Evolutionary conservation across 2,797 vertebrate genomes (phyloP).

Genomic region (Meda fulgida): DNA sequence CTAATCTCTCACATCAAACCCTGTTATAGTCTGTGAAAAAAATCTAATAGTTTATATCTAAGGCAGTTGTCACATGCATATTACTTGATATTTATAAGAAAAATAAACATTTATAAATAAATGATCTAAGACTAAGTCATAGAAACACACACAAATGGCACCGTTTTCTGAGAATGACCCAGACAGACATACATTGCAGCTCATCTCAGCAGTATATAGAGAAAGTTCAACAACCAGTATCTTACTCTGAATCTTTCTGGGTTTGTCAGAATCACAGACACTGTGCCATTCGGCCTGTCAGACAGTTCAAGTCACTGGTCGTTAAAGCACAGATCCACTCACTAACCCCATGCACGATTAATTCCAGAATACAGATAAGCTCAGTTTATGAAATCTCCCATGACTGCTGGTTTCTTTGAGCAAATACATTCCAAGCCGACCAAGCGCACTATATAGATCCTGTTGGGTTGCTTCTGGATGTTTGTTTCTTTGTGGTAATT

Average conservation of each 20-base stretch:
- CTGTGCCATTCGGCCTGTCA: too few relatives aligned
- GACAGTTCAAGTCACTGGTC: neutral
- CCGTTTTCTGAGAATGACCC: too few relatives aligned
- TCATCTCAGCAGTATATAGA: neutral
- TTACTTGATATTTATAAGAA: too few relatives aligned
- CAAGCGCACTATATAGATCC: neutral
- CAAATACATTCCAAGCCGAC: neutral
- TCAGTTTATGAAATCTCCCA: neutral
- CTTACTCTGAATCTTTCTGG: neutral
- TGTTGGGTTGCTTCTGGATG: neutral
- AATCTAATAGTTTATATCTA: too few relatives aligned
- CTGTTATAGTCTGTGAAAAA: too few relatives aligned
- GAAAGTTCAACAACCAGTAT: neutral
- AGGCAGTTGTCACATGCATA: too few relatives aligned
- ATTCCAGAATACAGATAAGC: neutral
- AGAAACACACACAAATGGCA: neutral
- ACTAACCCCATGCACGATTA: neutral
- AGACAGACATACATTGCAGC: neutral
- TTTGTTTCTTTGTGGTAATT: slow-evolving; percentile 5
- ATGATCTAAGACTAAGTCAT: too few relatives aligned
- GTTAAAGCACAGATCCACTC: neutral
- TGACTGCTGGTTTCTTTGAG: neutral
- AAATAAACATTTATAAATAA: too few relatives aligned
- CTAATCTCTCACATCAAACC: too few relatives aligned
- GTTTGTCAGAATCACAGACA: neutral